These are phyloP conservation scores for Onychomys arenicola DNA, from an alignment of 2,797 vertebrate species.

Conservation along the genomic window DNA sequence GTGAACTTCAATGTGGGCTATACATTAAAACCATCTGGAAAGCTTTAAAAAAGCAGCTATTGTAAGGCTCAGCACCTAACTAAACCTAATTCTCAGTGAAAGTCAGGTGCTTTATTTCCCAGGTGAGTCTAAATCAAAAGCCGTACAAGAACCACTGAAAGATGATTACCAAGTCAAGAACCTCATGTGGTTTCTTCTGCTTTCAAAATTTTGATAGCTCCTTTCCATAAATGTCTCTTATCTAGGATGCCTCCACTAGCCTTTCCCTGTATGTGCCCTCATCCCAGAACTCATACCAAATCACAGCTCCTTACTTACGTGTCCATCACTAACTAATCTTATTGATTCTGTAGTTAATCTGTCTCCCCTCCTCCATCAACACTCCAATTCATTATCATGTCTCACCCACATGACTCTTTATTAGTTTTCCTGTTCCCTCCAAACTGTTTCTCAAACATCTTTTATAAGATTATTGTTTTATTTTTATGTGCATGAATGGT, in stretches of 20 bases:
- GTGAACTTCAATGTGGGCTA: background rate
- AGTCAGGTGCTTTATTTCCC: background rate
- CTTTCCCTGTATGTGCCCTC: background rate
- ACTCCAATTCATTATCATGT: background rate
- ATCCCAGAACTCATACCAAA: background rate
- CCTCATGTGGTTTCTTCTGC: background rate
- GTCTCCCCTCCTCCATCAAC: background rate
- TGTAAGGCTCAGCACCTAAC: background rate
- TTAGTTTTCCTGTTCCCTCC: slow-evolving; percentile 15
- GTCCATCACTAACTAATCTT: background rate
- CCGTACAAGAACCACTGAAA: background rate
- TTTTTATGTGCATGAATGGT: background rate
- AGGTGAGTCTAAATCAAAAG: background rate
- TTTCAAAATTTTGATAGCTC: background rate
- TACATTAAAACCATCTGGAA: background rate
- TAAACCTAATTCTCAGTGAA: background rate
- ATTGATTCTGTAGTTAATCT: background rate
- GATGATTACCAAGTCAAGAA: background rate
- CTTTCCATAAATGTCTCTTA: background rate
- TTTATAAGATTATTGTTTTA: background rate
- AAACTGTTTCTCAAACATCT: slow-evolving; percentile 2
- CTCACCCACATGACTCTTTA: background rate
- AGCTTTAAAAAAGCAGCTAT: background rate
- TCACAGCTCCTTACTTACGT: slow-evolving; percentile 15
- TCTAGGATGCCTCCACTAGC: background rate